Percentiles rank a stretch among this genome's conserved stretches.
Conservation (phyloP, 1,140 invertebrate species). For the Oncopeltus fasciatus region DNA sequence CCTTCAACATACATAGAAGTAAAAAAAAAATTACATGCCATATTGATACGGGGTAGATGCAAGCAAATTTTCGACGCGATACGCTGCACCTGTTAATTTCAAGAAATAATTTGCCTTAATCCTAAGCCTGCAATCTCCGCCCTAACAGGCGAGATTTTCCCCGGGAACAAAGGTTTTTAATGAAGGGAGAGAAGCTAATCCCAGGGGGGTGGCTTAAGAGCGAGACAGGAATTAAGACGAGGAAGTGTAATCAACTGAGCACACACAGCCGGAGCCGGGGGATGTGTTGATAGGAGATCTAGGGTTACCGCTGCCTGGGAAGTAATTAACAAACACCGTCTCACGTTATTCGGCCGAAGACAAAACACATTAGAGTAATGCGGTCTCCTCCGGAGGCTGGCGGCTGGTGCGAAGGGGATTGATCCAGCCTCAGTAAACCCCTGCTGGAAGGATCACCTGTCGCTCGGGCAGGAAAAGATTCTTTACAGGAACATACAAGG, state of each 20-base stretch:
- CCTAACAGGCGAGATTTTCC: no score
- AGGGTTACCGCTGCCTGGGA: not conserved
- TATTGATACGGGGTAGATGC: no score
- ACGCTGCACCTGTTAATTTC: no score
- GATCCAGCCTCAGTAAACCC: not conserved
- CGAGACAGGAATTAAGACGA: not conserved
- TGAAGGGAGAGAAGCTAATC: not conserved
- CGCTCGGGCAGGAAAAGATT: no score
- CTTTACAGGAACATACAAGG: no score
- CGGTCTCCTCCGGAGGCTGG: not conserved
- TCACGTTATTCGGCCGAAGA: not conserved
- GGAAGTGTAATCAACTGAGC: not conserved
- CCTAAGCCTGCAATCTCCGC: no score
- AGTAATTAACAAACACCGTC: slow-evolving; percentile 3
- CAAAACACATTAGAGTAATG: slow-evolving; percentile 10
- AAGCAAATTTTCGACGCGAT: no score
- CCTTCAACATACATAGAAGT: no score
- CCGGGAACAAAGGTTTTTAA: not conserved
- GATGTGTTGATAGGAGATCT: not conserved
- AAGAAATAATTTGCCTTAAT: no score
- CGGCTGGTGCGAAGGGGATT: not conserved
- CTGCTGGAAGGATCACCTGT: not conserved
- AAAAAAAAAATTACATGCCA: no score
- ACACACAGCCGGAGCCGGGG: not conserved
- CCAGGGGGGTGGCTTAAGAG: not conserved